Evolutionary conservation across 2,888 invertebrate genomes (phyloP).

Genomic region (Thecophora atra): DNA sequence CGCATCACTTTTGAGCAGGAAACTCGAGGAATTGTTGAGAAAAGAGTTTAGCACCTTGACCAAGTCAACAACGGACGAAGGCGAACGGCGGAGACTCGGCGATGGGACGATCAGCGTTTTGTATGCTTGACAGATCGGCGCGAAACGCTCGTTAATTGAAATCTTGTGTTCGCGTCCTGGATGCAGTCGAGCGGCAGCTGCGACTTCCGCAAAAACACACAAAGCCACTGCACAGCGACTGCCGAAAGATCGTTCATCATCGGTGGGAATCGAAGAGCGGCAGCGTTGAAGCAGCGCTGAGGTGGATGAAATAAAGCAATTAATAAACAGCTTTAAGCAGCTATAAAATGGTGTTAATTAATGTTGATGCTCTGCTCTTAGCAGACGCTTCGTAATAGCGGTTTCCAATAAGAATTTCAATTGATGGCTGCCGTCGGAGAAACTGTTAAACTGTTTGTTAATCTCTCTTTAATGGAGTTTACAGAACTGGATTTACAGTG

Average conservation of each 20-base stretch:
- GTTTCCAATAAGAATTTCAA: too few relatives aligned
- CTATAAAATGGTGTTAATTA: too few relatives aligned
- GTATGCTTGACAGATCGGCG: too few relatives aligned
- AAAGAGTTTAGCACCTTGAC: too few relatives aligned
- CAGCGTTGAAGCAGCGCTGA: neutral
- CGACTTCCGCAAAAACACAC: neutral
- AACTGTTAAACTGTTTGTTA: too few relatives aligned
- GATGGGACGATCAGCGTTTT: neutral
- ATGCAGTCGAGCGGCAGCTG: neutral
- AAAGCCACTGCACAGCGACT: neutral
- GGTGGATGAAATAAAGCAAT: neutral
- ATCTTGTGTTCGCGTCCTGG: slow-evolving; percentile 6
- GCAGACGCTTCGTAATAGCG: too few relatives aligned
- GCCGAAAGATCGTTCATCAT: neutral
- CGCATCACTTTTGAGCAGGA: too few relatives aligned
- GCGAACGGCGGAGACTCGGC: neutral
- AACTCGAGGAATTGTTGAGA: too few relatives aligned
- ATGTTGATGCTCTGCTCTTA: too few relatives aligned
- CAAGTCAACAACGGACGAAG: neutral
- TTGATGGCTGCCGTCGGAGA: too few relatives aligned
- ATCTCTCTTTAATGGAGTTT: too few relatives aligned
- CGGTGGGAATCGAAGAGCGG: neutral
- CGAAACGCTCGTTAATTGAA: slow-evolving; percentile 15
- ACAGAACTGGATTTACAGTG: too few relatives aligned
- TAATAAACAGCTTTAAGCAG: neutral